Conservation (phyloP, 1,140 invertebrate genomes). For the Colletes latitarsis region DNA sequence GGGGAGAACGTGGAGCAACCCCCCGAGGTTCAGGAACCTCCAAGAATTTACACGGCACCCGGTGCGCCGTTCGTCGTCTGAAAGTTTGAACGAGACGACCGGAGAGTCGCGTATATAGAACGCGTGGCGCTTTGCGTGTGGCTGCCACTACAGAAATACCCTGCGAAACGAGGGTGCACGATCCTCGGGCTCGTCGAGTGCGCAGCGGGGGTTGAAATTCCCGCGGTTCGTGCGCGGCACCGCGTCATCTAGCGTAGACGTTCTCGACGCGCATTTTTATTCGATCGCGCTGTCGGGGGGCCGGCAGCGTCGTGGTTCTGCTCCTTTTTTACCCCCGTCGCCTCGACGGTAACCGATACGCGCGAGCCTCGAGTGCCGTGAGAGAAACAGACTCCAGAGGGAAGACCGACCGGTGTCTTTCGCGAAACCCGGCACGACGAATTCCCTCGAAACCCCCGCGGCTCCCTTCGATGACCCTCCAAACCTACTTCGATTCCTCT, state of each 20-base stretch:
- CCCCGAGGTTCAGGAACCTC: slow-evolving; percentile 1
- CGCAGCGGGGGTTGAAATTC: slow-evolving; percentile 68
- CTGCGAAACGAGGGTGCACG: slow-evolving; percentile 33
- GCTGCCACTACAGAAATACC: slow-evolving; percentile 62
- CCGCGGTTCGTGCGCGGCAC: slow-evolving; percentile 45
- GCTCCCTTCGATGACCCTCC: slow-evolving; percentile 24
- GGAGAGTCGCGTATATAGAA: slow-evolving; percentile 49
- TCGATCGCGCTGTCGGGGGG: slow-evolving; percentile 72
- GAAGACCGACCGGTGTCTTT: slow-evolving; percentile 17
- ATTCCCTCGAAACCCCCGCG: slow-evolving; percentile 26
- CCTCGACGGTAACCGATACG: slow-evolving; percentile 45
- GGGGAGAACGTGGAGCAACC: not conserved
- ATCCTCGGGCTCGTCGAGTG: slow-evolving; percentile 10
- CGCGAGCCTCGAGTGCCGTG: slow-evolving; percentile 68
- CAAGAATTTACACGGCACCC: slow-evolving; percentile 30
- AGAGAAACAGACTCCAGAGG: slow-evolving; percentile 51
- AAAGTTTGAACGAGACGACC: not conserved
- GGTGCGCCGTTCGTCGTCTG: slow-evolving; percentile 3
- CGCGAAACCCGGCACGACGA: not conserved
- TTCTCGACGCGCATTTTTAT: slow-evolving; percentile 63
- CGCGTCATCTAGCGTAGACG: slow-evolving; percentile 35
- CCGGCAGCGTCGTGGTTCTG: slow-evolving; percentile 41
- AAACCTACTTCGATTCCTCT: slow-evolving; percentile 22
- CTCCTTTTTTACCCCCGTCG: slow-evolving; percentile 59
- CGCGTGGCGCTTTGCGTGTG: slow-evolving; percentile 67